Base-by-base conservation (phyloP, 2,888 invertebrate species). In the Ochropleura plecta region DNA sequence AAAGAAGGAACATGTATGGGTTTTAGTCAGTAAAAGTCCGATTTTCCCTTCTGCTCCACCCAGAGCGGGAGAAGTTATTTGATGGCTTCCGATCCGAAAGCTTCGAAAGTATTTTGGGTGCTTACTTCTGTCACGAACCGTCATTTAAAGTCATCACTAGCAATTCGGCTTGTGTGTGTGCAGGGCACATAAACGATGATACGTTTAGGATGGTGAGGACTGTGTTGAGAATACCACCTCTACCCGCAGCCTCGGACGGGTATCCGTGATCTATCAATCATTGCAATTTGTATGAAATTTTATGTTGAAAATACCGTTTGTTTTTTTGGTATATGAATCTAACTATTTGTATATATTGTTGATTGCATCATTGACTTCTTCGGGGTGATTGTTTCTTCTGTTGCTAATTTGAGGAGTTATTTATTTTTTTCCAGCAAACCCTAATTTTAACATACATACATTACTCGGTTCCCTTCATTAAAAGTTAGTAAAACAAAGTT, bases 221-320 rank as follows among this genome's bases (percentile, higher is more conserved):
- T 9, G 5, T 40, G 20, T 59, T 10, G 10, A 60, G 0, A 42
- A n/a, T 16, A 1, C 18, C 18, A 0, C 6, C n/a, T 12, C n/a
- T n/a, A 44, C 12, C 1, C 5, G 60, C 8, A 4, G 12, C n/a
- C 18, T 0, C 1, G 16, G 0, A 57, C 30, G 57, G 16, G 10
- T 60, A 40, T 42, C 10, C 6, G 12, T 42, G 8, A 18, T 60
- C 42, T 60, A 42, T 60, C n/a, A 81, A 80, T 78, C 70, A 82
- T 82, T 71, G 62, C 81, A 87, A 86, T 86, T 89, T 86, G 82
- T 88, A 87, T 83, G 86, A 88, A 88, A 63, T 49, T 53, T 57
- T 42, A 7, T 86, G 78, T 86, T 79, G 67, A 78, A 78, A 81
- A 74, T 59, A 59, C 30, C 65, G 59, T 72, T 72, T 75, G n/a